These are phyloP conservation scores for Apotomis capreana DNA, from an alignment of 2,888 invertebrate genomes.

Conservation along the genomic window DNA sequence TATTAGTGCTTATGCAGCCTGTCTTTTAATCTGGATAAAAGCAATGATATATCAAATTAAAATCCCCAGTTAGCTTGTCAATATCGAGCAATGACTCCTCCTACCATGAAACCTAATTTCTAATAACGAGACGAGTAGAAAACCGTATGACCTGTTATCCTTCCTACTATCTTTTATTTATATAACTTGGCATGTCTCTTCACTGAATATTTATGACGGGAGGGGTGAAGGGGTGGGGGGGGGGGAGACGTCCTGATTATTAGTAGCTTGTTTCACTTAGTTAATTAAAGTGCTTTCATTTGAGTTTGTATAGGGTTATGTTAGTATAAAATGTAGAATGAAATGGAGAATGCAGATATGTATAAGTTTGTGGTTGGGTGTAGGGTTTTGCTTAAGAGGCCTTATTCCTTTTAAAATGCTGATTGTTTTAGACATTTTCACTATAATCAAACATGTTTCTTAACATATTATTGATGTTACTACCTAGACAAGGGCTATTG, in stretches of 20 bases:
- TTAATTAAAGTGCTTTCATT: conserved; percentile 35
- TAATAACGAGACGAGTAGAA: not conserved
- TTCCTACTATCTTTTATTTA: conserved; percentile 23
- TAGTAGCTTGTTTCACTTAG: conserved; percentile 29
- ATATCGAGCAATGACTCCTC: too few species aligned
- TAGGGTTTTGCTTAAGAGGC: too few species aligned
- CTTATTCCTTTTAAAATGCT: too few species aligned
- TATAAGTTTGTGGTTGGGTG: not conserved
- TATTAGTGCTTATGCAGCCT: too few species aligned
- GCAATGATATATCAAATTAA: not conserved
- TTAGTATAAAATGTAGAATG: not conserved
- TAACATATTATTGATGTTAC: too few species aligned
- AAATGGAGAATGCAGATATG: not conserved
- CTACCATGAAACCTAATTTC: too few species aligned
- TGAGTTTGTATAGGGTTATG: conserved; percentile 1
- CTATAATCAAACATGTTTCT: too few species aligned
- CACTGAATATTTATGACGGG: conserved; percentile 35
- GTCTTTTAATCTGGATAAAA: too few species aligned
- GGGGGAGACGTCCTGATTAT: conserved; percentile 12
- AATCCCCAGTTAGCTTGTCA: not conserved
- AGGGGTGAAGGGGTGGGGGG: conserved; percentile 8
- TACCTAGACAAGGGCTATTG: too few species aligned
- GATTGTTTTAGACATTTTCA: too few species aligned
- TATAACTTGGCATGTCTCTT: conserved; percentile 25
- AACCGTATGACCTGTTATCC: conserved; percentile 4